Conservation (phyloP, 2,113 vertebrate genomes). For the Dromas ardeola region DNA sequence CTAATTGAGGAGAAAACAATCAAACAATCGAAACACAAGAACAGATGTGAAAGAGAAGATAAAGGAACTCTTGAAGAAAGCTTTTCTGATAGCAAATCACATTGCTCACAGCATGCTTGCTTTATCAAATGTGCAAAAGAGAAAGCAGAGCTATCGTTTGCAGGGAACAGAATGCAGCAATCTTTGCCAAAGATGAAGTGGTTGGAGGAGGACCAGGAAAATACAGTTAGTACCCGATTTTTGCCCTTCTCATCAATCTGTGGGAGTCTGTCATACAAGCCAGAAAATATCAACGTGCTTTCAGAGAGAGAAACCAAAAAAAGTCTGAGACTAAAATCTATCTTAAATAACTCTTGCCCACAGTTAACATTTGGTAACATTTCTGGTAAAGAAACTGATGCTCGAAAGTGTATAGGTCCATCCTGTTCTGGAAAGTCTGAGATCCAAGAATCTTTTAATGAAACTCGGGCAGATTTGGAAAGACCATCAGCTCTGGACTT, state of each 20-base stretch:
- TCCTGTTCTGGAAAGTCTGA: not conserved
- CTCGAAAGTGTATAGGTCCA: not conserved
- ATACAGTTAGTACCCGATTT: not conserved
- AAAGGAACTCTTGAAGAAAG: not conserved
- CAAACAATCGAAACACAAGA: not conserved
- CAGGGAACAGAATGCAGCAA: not conserved
- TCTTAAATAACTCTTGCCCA: not conserved
- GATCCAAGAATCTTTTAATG: not conserved
- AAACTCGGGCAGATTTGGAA: not conserved
- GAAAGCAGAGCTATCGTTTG: not conserved
- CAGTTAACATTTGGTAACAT: not conserved
- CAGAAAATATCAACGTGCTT: not conserved
- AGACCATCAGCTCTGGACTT: not conserved
- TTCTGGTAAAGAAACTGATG: not conserved
- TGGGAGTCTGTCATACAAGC: not conserved
- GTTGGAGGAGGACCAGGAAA: not conserved
- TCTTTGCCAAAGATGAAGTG: not conserved
- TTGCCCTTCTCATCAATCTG: not conserved
- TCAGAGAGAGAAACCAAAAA: not conserved
- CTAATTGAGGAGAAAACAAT: not conserved
- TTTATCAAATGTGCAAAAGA: not conserved
- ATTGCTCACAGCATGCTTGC: not conserved
- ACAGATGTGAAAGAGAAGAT: not conserved
- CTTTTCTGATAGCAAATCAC: not conserved
- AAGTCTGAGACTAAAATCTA: not conserved